These are phyloP conservation scores for Pyrgus malvae DNA, from an alignment of 2,888 invertebrate genomes.

Conservation along the genomic window DNA sequence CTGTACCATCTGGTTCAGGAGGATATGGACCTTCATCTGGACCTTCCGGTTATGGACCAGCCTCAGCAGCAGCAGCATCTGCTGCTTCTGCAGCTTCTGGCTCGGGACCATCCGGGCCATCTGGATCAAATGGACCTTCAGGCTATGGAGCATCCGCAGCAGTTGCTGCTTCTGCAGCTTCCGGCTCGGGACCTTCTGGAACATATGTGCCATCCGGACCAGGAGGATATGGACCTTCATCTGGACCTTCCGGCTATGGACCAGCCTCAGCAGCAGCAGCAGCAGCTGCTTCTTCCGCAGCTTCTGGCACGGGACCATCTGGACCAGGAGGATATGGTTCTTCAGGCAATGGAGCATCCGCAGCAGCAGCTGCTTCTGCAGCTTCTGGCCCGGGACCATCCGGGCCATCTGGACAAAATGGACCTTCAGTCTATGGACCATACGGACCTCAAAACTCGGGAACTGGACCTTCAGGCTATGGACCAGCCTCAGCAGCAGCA, in stretches of 20 bases:
- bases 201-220: not conserved
- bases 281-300: not conserved
- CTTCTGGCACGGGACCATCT: too few species aligned
- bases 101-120: not conserved
- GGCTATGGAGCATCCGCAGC: constrained; percentile 6
- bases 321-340: too few species aligned
- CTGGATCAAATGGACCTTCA: not conserved
- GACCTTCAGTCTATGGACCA: not conserved
- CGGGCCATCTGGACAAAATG: too few species aligned
- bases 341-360: too few species aligned
- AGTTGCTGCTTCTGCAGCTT: not conserved
- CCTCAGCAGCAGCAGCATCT: not conserved
- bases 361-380: not conserved
- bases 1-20: not conserved
- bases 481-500: too few species aligned
- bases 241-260: not conserved
- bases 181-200: too few species aligned
- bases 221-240: not conserved
- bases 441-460: not conserved
- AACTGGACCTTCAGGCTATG: too few species aligned
- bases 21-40: not conserved
- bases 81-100: too few species aligned
- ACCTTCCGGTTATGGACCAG: not conserved
- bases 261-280: not conserved
- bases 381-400: too few species aligned